A percentile compares a stretch with the other conserved stretches of the same genome.
Evolutionary conservation across 2,888 invertebrate species (phyloP).

Genomic region (Drosophila robusta): DNA sequence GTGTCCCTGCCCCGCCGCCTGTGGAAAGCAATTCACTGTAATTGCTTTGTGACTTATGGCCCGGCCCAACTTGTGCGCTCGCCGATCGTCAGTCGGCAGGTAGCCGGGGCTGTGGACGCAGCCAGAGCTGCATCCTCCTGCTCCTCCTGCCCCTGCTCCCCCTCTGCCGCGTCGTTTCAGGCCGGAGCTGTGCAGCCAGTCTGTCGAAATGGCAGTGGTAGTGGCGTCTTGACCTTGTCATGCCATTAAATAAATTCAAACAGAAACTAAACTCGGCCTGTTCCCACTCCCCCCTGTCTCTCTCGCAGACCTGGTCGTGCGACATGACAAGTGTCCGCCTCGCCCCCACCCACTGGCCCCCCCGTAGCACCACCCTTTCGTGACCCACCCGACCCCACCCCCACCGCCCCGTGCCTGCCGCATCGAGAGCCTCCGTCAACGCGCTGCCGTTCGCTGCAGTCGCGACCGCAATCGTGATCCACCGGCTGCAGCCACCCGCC

Average conservation of each 20-base stretch:
- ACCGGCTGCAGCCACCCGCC: conserved; percentile 23
- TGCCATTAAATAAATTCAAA: conserved; percentile 79
- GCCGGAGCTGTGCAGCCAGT: conserved; percentile 35
- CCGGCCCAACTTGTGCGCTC: conserved; percentile 75
- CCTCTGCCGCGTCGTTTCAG: background rate
- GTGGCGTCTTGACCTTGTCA: conserved; percentile 82
- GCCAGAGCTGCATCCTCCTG: conserved; percentile 1
- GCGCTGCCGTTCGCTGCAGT: conserved; percentile 35
- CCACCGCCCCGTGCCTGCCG: conserved; percentile 37
- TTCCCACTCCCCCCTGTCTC: conserved; percentile 18
- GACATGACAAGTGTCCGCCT: conserved; percentile 73
- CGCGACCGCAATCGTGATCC: conserved; percentile 52
- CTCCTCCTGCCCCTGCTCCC: background rate
- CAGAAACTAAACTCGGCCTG: conserved; percentile 68
- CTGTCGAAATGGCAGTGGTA: conserved; percentile 54
- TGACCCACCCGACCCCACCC: conserved; percentile 32
- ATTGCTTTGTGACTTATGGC: conserved; percentile 83
- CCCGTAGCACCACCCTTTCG: background rate
- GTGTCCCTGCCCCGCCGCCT: conserved; percentile 33
- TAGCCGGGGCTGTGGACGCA: conserved; percentile 38
- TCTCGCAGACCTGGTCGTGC: conserved; percentile 49
- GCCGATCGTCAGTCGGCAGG: conserved; percentile 59
- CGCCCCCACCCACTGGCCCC: conserved; percentile 24
- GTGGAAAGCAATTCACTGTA: conserved; percentile 80
- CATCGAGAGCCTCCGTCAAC: conserved; percentile 41